Percentiles rank a stretch among this genome's conserved stretches.
Conservation (phyloP, 2,113 vertebrate genomes). For the Odontesthes bonariensis region DNA sequence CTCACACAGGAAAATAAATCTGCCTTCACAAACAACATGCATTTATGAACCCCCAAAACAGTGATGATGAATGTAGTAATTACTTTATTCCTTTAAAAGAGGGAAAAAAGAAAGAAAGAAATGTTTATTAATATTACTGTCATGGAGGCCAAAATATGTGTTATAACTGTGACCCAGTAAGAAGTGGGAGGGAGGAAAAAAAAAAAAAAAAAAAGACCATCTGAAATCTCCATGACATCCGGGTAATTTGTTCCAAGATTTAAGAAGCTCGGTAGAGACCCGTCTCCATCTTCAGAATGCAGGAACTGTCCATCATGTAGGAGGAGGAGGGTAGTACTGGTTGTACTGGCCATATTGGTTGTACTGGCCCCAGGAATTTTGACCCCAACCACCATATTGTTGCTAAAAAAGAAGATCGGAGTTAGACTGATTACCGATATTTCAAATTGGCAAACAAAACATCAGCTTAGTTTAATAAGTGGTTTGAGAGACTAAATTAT, state of each 20-base stretch:
- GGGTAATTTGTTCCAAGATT: conserved; percentile 23
- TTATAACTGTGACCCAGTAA: conserved; percentile 32
- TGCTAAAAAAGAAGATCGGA: conserved; percentile 66
- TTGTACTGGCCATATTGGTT: conserved; percentile 87
- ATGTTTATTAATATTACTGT: conserved; percentile 28
- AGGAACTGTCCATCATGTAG: conserved; percentile 86
- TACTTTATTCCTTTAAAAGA: background rate
- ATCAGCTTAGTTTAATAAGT: background rate
- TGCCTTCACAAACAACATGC: conserved; percentile 71
- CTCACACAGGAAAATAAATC: conserved; percentile 42
- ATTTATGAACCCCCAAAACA: conserved; percentile 52
- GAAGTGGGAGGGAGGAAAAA: background rate
- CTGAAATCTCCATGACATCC: conserved; percentile 41
- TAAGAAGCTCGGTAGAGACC: conserved; percentile 60
- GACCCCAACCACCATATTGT: conserved; percentile 89
- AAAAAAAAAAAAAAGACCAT: conserved; percentile 14
- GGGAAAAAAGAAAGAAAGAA: background rate
- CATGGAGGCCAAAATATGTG: conserved; percentile 31
- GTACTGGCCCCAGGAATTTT: conserved; percentile 92
- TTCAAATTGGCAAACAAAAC: background rate
- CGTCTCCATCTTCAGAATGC: conserved; percentile 58
- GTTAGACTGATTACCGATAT: background rate
- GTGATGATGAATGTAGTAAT: conserved; percentile 23
- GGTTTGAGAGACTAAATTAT: too few relatives aligned
- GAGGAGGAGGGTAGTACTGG: conserved; percentile 96